Base-by-base conservation (phyloP, 2,888 invertebrate species). In the Antheraea assamensis region DNA sequence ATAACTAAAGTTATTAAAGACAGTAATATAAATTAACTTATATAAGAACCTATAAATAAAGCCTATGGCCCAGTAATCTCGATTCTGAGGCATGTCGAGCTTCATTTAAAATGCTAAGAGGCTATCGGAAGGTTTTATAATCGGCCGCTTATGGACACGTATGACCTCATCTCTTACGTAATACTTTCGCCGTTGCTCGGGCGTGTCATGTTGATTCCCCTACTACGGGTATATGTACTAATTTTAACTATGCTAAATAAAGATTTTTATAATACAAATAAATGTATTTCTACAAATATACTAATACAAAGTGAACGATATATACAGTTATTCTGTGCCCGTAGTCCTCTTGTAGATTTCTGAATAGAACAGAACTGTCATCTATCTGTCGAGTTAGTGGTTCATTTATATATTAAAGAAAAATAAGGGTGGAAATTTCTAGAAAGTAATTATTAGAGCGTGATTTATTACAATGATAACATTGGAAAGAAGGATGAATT, bases 131-230 rank as follows among this genome's bases (percentile, higher is more conserved):
- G 71, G 77, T 76, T 78, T 78, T 77, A 78, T 79, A 78, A 80
- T 72, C 74, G 72, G 42, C 77, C 75, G 35, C 66, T 27, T 78
- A 78, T 78, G 81, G 79, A 71, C 77, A 76, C 61, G 61, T 77
- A 78, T 79, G 78, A 78, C 72, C 75, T 79, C 79, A 79, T 77
- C 74, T 72, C 68, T 81, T 80, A 71, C 71, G 78, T 73, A 81
- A 81, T 74, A 81, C 81, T 80, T 81, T 80, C 79, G 76, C 78
- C 71, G 72, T 76, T 73, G 75, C 75, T 72, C 58, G 31, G 72
- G 35, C 68, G 52, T 72, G 72, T 71, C 74, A 58, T 52, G 31
- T 47, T 52, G 35, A 68, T 68, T 72, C 30, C 66, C 31, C n/a
- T 72, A 70, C 70, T 58, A 73, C 27, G 55, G 58, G 42, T 58